Percentiles rank a stretch among this genome's conserved stretches.
phyloP scores from a whole-genome alignment of 2,113 vertebrate genomes.

The Sceloporus tristichus region DNA sequence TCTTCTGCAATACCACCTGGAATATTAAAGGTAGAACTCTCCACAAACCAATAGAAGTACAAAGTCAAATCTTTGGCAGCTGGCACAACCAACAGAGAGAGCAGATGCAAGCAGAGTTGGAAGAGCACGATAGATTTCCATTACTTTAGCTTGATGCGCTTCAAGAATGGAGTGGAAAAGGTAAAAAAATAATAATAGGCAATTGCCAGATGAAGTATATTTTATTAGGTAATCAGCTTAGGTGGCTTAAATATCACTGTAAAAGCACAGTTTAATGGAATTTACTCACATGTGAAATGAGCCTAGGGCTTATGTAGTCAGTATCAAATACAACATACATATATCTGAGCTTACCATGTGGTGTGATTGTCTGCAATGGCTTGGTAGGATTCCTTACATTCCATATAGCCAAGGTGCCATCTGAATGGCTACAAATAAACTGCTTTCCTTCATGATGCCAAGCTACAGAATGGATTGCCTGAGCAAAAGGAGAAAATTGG shows the following conservation, averaged over 20 bases:
- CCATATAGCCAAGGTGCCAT: conserved; percentile 98
- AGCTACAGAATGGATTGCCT: conserved; percentile 98
- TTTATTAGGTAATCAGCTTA: neutral
- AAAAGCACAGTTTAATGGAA: neutral
- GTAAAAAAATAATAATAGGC: neutral
- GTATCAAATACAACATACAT: conserved; percentile 20
- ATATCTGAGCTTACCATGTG: conserved; percentile 89
- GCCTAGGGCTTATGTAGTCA: neutral
- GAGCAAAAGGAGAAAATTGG: conserved; percentile 16
- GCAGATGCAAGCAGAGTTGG: neutral
- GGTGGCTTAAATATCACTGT: neutral
- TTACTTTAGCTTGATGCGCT: neutral
- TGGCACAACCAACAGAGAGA: neutral
- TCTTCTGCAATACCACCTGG: neutral
- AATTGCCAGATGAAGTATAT: neutral
- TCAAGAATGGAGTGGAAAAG: neutral
- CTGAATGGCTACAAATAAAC: conserved; percentile 98
- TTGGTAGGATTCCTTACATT: conserved; percentile 93
- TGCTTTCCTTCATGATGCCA: conserved; percentile 99
- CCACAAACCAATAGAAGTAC: neutral
- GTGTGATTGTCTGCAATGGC: conserved; percentile 96
- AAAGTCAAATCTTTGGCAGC: neutral
- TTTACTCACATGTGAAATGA: neutral
- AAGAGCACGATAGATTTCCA: neutral
- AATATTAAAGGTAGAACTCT: neutral